These are phyloP conservation scores for Stomorhina lunata DNA, from an alignment of 2,888 invertebrate genomes.

Conservation along the genomic window DNA sequence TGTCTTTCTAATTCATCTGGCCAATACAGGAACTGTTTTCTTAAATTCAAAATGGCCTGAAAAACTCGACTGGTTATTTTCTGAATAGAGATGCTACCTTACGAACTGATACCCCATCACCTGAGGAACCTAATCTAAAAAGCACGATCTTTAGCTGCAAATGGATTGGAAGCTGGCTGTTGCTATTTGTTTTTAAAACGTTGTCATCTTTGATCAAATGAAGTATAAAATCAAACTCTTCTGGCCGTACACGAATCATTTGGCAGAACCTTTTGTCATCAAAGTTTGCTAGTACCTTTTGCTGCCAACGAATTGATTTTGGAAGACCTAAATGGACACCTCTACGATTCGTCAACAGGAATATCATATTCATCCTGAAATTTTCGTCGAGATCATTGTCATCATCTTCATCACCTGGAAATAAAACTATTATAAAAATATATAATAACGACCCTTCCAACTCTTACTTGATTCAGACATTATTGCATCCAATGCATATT, in stretches of 20 bases:
- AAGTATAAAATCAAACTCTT: background rate
- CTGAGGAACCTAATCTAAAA: constrained; percentile 17
- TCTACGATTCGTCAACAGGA: constrained; percentile 7
- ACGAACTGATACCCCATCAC: constrained; percentile 32
- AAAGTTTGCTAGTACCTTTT: constrained; percentile 26
- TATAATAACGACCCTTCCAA: background rate
- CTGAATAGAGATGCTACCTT: constrained; percentile 14
- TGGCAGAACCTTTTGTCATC: constrained; percentile 10
- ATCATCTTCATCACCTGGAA: constrained; percentile 19
- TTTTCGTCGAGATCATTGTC: constrained; percentile 2
- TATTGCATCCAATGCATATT: background rate
- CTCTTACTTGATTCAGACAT: background rate
- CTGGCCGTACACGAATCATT: constrained; percentile 5
- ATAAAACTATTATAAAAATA: background rate
- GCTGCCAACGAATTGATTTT: constrained; percentile 1
- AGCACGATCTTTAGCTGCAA: constrained; percentile 40
- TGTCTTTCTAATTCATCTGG: constrained; percentile 29
- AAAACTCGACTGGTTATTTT: constrained; percentile 32
- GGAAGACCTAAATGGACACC: constrained; percentile 2
- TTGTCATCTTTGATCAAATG: background rate
- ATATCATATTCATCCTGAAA: background rate
- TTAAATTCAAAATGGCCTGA: constrained; percentile 12
- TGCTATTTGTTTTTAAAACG: constrained; percentile 3
- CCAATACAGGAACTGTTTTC: constrained; percentile 34
- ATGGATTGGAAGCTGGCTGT: constrained; percentile 22